Conservation (phyloP, 2,797 vertebrate species). For the Helostoma temminkii region DNA sequence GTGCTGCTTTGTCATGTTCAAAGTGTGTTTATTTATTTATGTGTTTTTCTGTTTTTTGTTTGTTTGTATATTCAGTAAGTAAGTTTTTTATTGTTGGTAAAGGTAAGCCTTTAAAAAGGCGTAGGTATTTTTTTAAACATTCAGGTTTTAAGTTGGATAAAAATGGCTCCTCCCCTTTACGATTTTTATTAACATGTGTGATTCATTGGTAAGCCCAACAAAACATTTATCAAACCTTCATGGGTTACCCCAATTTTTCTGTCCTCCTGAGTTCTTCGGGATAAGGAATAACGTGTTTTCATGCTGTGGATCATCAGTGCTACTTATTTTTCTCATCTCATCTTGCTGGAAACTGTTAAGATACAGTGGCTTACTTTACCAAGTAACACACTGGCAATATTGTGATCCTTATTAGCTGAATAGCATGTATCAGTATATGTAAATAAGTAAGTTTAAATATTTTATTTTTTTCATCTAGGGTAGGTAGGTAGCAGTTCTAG, state of each 20-base stretch:
- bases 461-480: neutral
- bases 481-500: no score
- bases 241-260: neutral
- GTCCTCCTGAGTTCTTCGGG: neutral
- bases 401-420: neutral
- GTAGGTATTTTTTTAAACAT: neutral
- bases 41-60: constrained; percentile 10
- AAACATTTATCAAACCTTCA: constrained; percentile 1
- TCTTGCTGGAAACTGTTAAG: neutral
- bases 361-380: no score
- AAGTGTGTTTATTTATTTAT: constrained; percentile 7
- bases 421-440: no score
- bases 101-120: neutral
- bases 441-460: constrained; percentile 4
- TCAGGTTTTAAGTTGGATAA: neutral
- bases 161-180: constrained; percentile 25
- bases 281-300: neutral
- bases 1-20: constrained; percentile 26
- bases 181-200: neutral
- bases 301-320: neutral
- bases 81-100: neutral
- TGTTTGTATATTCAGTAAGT: neutral
- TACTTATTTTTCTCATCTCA: constrained; percentile 5
- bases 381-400: neutral
- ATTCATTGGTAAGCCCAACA: constrained; percentile 1